phyloP scores from a whole-genome alignment of 2,113 vertebrate genomes.

The Ailurus styani region DNA sequence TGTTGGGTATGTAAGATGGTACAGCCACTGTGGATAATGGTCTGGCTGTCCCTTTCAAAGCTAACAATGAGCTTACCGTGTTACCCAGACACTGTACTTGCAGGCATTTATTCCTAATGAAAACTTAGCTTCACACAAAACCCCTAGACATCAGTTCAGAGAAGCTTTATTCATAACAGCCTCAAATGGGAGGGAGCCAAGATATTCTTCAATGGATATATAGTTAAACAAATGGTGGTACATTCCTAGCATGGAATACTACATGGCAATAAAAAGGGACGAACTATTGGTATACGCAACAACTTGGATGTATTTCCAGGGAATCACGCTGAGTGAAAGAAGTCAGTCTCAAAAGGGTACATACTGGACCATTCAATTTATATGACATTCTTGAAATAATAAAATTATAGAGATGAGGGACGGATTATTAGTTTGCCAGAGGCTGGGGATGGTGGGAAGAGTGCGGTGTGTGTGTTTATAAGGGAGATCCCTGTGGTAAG shows the following conservation, averaged over 20 bases:
- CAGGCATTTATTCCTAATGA: not conserved
- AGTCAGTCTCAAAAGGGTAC: not conserved
- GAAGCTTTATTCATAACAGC: not conserved
- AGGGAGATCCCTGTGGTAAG: not conserved
- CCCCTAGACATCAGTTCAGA: not conserved
- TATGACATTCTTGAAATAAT: not conserved
- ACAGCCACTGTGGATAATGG: not conserved
- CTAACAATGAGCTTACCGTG: not conserved
- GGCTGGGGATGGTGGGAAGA: not conserved
- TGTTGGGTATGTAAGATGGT: not conserved
- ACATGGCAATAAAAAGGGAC: not conserved
- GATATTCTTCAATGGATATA: not conserved
- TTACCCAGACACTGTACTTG: not conserved
- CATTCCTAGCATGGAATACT: not conserved
- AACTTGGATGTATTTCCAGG: not conserved
- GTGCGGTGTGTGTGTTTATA: not conserved
- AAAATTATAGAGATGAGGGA: not conserved
- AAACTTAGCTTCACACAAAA: not conserved
- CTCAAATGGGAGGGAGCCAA: not conserved
- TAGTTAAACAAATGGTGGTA: not conserved
- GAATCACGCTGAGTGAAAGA: not conserved
- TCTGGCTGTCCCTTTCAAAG: not conserved
- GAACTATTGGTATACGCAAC: not conserved
- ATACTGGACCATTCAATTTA: not conserved
- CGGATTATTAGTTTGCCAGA: not conserved